Evolutionary conservation across 2,888 invertebrate genomes (phyloP).

Genomic region (Cantharis flavilabris): DNA sequence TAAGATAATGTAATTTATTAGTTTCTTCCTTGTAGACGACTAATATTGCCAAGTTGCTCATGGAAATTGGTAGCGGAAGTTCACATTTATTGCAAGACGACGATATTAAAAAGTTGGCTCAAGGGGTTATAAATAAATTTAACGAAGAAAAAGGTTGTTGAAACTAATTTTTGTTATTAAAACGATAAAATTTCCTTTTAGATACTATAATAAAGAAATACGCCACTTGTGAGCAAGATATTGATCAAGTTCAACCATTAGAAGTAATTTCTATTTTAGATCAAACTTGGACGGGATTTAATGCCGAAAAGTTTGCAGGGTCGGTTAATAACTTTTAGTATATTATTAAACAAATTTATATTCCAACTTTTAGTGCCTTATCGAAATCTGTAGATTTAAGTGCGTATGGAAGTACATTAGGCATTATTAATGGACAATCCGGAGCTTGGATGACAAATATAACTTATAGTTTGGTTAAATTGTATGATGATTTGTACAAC

Average conservation of each 20-base stretch:
- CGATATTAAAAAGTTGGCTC: conserved; percentile 57
- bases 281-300: conserved; percentile 62
- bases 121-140: conserved; percentile 59
- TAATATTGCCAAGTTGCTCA: conserved; percentile 47
- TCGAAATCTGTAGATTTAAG: conserved; percentile 64
- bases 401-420: conserved; percentile 63
- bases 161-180: not conserved
- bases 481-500: conserved; percentile 51
- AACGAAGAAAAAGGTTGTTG: conserved; percentile 56
- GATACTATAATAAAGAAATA: conserved; percentile 37
- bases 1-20: conserved; percentile 18
- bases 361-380: conserved; percentile 58
- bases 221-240: conserved; percentile 49
- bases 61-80: conserved; percentile 42
- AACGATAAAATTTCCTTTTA: conserved; percentile 20
- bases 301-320: conserved; percentile 55
- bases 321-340: conserved; percentile 5
- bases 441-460: conserved; percentile 65
- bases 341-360: not conserved
- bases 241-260: conserved; percentile 54
- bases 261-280: conserved; percentile 65
- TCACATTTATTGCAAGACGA: conserved; percentile 43
- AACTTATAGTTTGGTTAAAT: conserved; percentile 60
- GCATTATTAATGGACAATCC: conserved; percentile 66
- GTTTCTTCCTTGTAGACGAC: conserved; percentile 41